These are phyloP conservation scores for Notamacropus eugenii DNA, from an alignment of 2,797 vertebrate species.

Conservation along the genomic window DNA sequence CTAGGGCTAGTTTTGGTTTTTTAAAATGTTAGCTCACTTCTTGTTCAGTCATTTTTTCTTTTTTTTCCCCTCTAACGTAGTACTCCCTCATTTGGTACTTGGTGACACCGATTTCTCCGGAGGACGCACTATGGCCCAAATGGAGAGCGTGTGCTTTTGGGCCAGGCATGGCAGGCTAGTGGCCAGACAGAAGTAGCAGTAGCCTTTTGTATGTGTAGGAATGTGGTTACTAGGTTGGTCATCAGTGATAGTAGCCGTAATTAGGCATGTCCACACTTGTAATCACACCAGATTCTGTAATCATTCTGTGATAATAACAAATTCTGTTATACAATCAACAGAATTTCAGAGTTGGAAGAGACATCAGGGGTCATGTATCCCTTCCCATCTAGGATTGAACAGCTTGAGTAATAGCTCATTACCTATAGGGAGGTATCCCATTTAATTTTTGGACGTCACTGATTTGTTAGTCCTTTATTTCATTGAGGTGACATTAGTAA, in stretches of 20 bases:
- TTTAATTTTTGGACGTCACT: neutral
- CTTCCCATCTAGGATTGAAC: neutral
- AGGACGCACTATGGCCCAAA: neutral
- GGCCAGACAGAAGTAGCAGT: neutral
- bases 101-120: neutral
- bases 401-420: neutral
- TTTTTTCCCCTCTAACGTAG: neutral
- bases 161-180: neutral
- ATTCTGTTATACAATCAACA: neutral
- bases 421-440: neutral
- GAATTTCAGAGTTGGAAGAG: neutral
- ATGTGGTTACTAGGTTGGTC: neutral
- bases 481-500: neutral
- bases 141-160: neutral
- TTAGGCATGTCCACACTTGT: neutral
- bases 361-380: neutral
- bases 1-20: neutral
- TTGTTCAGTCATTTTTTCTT: neutral
- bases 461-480: neutral
- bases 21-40: neutral
- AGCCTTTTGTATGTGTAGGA: neutral
- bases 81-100: neutral
- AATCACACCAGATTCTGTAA: neutral
- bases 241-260: neutral
- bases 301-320: neutral